Conservation (phyloP, 2,797 vertebrate species). For the Enteromius argenteus region DNA sequence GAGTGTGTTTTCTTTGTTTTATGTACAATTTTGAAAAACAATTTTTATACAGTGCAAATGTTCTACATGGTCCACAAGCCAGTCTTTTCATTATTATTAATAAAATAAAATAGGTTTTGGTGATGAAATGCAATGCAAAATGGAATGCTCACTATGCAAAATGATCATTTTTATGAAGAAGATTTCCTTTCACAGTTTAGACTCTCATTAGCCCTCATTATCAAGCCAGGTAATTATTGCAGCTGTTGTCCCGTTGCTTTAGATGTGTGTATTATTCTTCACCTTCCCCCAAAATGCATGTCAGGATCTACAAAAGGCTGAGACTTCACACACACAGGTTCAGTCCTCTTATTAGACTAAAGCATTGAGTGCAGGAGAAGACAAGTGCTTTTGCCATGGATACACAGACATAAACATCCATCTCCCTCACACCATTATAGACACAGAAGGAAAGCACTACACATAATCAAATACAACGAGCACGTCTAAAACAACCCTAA, state of each 20-base stretch:
- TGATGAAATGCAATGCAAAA: neutral
- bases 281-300: neutral
- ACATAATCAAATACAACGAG: slow-evolving; percentile 15
- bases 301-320: slow-evolving; percentile 1
- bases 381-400: slow-evolving; percentile 44
- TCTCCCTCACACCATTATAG: slow-evolving; percentile 87
- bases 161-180: neutral
- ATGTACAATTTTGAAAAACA: no score
- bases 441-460: slow-evolving; percentile 42
- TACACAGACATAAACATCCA: slow-evolving; percentile 94
- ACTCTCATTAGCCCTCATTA: neutral
- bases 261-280: slow-evolving; percentile 7
- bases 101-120: neutral
- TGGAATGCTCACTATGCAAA: neutral
- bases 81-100: neutral
- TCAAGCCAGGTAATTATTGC: slow-evolving; percentile 10
- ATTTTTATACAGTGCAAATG: no score
- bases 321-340: slow-evolving; percentile 79
- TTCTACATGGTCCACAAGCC: neutral
- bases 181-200: neutral
- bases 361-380: slow-evolving; percentile 88
- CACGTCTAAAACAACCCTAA: neutral
- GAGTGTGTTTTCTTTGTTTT: neutral
- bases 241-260: slow-evolving; percentile 58
- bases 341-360: slow-evolving; percentile 97